These are phyloP conservation scores for Manis crassicaudata DNA, from an alignment of 2,797 vertebrate genomes.

Conservation along the genomic window DNA sequence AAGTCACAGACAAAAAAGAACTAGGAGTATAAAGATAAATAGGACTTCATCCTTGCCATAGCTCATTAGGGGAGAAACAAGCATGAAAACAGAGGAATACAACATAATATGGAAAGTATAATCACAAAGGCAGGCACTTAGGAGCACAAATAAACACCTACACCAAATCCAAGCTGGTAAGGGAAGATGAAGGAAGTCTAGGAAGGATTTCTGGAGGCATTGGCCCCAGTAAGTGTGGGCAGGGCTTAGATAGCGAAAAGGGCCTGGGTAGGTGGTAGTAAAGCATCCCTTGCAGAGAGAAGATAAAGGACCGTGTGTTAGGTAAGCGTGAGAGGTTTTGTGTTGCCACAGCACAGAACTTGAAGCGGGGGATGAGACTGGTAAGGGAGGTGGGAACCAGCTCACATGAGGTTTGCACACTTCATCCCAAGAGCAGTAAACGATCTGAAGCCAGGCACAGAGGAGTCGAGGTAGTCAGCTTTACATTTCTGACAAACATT, in stretches of 20 bases:
- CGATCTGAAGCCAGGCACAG: neutral
- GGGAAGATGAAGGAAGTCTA: neutral
- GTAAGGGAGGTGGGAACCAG: neutral
- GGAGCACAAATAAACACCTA: neutral
- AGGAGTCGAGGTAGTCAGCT: neutral
- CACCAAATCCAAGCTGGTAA: neutral
- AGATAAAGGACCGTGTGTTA: neutral
- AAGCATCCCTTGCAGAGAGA: neutral
- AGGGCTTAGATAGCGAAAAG: neutral
- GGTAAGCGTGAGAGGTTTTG: neutral
- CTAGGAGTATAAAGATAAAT: neutral
- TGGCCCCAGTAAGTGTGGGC: neutral
- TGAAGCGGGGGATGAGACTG: neutral
- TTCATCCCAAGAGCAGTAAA: neutral
- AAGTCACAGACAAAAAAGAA: neutral
- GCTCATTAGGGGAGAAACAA: neutral
- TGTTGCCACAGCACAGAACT: neutral
- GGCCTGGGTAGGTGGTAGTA: neutral
- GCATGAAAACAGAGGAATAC: neutral
- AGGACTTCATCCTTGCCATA: neutral
- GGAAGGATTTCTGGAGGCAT: neutral
- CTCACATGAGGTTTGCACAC: neutral
- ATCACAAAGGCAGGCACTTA: neutral
- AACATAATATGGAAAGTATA: neutral
- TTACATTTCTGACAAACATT: neutral